Conservation (phyloP, 2,113 vertebrate species). For the Nerophis ophidion region DNA sequence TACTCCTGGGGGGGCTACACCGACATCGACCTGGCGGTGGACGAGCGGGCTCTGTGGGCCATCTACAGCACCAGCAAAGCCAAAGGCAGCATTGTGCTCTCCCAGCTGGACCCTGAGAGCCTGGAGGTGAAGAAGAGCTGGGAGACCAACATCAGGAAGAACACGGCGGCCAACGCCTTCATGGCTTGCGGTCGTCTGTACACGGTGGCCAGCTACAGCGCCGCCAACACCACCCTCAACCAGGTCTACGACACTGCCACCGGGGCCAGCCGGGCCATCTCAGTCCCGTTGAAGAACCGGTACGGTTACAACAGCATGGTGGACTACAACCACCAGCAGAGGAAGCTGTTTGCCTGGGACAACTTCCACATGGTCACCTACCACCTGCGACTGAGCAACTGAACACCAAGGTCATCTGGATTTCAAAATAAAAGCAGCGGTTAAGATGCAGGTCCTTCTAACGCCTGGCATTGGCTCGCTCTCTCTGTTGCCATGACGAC, state of each 20-base stretch:
- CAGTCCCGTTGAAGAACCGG: slow-evolving; percentile 81
- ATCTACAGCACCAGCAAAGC: slow-evolving; percentile 87
- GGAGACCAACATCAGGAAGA: slow-evolving; percentile 87
- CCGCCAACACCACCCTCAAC: slow-evolving; percentile 75
- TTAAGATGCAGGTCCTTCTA: background rate
- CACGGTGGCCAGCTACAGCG: slow-evolving; percentile 83
- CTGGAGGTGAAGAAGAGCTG: slow-evolving; percentile 81
- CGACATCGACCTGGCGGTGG: slow-evolving; percentile 86
- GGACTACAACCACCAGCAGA: slow-evolving; percentile 85
- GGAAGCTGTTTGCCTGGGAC: slow-evolving; percentile 89
- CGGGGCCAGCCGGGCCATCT: slow-evolving; percentile 66
- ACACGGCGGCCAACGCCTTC: slow-evolving; percentile 86
- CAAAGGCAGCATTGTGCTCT: slow-evolving; percentile 85
- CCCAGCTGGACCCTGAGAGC: slow-evolving; percentile 79
- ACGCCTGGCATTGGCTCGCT: background rate
- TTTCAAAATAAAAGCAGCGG: background rate
- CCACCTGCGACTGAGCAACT: slow-evolving; percentile 71
- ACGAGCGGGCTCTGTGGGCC: slow-evolving; percentile 86
- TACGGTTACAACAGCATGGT: slow-evolving; percentile 90
- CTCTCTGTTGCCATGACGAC: background rate
- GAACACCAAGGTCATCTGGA: slow-evolving; percentile 13
- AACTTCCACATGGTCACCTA: slow-evolving; percentile 92
- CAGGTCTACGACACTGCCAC: slow-evolving; percentile 77
- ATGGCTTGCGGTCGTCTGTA: slow-evolving; percentile 87
- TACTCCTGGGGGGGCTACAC: slow-evolving; percentile 96